phyloP scores from a whole-genome alignment of 2,888 invertebrate genomes.

The Endomychus coccineus region DNA sequence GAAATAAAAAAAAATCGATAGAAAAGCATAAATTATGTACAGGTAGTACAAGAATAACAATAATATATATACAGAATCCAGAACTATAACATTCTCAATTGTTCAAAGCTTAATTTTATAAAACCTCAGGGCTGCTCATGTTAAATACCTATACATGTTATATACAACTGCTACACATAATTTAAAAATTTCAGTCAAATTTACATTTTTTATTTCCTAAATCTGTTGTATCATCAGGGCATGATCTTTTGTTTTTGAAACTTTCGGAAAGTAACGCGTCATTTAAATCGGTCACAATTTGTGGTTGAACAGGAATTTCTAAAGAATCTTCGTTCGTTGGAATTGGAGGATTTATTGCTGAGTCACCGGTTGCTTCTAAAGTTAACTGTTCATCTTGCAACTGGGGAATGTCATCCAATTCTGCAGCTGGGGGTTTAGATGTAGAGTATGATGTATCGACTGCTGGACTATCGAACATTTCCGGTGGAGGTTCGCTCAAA shows the following conservation, averaged over 20 bases:
- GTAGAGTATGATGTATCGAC: too few relatives aligned
- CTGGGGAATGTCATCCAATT: constrained; percentile 3
- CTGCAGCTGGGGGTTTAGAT: too few relatives aligned
- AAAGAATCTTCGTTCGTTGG: constrained; percentile 35
- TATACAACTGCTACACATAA: constrained; percentile 24
- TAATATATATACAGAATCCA: constrained; percentile 31
- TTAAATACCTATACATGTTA: constrained; percentile 26
- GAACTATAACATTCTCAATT: constrained; percentile 13
- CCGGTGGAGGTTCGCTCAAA: constrained; percentile 42
- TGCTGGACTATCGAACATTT: constrained; percentile 39
- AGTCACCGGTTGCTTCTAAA: constrained; percentile 5
- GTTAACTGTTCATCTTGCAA: constrained; percentile 5
- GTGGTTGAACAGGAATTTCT: constrained; percentile 41
- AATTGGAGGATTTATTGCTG: constrained; percentile 3
- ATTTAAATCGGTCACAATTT: constrained; percentile 32
- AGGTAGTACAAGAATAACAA: constrained; percentile 36
- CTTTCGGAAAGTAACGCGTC: constrained; percentile 12
- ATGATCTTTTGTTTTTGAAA: constrained; percentile 8
- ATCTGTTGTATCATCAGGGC: too few relatives aligned
- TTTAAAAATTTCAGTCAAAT: constrained; percentile 30
- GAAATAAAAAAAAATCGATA: constrained; percentile 7
- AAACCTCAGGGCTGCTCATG: constrained; percentile 13
- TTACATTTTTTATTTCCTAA: constrained; percentile 26
- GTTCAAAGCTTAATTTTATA: not conserved
- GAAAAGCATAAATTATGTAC: constrained; percentile 30